Evolutionary conservation across 2,888 invertebrate genomes (phyloP), one percentile per base, ranked within the genome.

Genomic region (Fragum whitleyi): DNA sequence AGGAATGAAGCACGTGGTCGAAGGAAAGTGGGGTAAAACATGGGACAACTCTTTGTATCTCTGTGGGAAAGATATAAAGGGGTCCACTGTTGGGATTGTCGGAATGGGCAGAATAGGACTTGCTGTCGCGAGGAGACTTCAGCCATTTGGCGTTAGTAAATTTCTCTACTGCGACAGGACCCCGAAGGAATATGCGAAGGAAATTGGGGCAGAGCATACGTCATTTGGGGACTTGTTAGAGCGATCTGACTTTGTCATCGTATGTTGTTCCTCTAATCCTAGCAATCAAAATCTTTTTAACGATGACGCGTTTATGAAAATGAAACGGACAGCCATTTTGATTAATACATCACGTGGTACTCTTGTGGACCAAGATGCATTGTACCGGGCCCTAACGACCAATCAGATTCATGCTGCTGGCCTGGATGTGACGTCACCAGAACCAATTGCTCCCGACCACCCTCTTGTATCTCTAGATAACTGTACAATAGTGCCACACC

Each of bases 341-440:
- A 95, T 99, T 1, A 99, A 99, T 92, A 96, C 97, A 0, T 96
- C 97, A 87, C 79, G 97, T 85, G 95, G 96, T 65, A 91, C 86
- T 0, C 84, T 95, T 2, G 94, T 95, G 3, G 96, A 98, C 93
- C 98, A 98, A 92, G 95, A 96, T 53, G 97, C 96, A 9, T 94
- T 98, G 69, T 96, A 96, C 78, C 95, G 96, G 77, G 97, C 97
- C 0, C 94, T 98, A 67, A 94, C 95, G 88, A 95, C 94, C 68
- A 96, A 96, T 16, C 95, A 94, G 11, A 97, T 98, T 74, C 94
- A 95, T 90, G 97, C 96, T 0, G 98, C 98, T 0, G 98, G 98
- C 0, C 94, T 98, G 42, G 98, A 98, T 95, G 98, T 98, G 0
- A 97, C 96, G 83, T 96, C 96, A 1, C 98, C 98, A 0, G 98